A percentile compares a stretch with the other conserved stretches of the same genome.
phyloP scores from a whole-genome alignment of 2,113 vertebrate species.

The Mellivora capensis region DNA sequence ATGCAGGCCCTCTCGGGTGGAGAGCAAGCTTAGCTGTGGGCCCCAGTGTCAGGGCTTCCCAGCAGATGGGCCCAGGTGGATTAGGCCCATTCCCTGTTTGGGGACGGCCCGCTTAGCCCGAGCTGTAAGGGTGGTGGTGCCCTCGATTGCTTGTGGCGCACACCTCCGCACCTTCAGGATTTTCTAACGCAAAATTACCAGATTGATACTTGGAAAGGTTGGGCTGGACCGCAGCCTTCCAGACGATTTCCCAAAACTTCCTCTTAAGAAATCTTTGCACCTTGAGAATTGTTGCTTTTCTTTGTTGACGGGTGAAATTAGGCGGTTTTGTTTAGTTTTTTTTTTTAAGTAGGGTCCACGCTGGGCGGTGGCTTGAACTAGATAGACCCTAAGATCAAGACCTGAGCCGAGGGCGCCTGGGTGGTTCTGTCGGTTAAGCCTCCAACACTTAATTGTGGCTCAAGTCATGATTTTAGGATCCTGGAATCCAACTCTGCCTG shows the following conservation, averaged over 20 bases:
- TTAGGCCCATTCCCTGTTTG: neutral
- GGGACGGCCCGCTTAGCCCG: accelerated
- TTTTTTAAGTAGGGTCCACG: neutral
- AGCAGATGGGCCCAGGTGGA: neutral
- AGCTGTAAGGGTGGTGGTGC: neutral
- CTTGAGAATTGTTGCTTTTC: neutral
- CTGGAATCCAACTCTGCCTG: neutral
- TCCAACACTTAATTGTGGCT: neutral
- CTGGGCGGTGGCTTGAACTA: neutral
- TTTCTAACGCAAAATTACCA: neutral
- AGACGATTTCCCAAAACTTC: neutral
- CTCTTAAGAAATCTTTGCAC: neutral
- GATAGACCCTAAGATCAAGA: neutral
- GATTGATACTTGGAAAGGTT: neutral
- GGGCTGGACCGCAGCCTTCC: neutral
- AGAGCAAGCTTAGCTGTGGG: accelerated
- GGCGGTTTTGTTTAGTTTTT: neutral
- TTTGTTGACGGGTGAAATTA: neutral
- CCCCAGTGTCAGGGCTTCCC: neutral
- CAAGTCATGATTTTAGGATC: neutral
- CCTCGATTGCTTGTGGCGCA: neutral
- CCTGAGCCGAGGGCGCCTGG: neutral
- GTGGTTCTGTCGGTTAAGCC: neutral
- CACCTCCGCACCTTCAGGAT: neutral
- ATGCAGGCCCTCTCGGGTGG: neutral